These are phyloP conservation scores for Nicator chloris DNA, from an alignment of 2,113 vertebrate genomes.

Conservation along the genomic window DNA sequence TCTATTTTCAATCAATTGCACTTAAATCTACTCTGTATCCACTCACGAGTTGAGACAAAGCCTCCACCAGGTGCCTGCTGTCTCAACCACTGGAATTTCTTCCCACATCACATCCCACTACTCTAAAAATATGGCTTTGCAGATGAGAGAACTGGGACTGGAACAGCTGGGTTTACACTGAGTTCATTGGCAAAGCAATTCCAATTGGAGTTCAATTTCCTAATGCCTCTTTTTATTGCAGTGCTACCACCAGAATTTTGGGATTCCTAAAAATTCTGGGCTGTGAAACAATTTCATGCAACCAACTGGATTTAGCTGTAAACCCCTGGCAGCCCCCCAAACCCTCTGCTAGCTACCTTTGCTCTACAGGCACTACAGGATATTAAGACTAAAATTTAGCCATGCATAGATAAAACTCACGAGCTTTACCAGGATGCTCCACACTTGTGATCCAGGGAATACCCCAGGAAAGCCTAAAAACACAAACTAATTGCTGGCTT, in stretches of 20 bases:
- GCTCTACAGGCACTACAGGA: slow-evolving; percentile 70
- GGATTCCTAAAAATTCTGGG: neutral
- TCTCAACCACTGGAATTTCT: neutral
- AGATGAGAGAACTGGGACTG: neutral
- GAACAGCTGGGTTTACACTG: neutral
- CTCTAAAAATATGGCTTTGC: slow-evolving; percentile 66
- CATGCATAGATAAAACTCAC: slow-evolving; percentile 72
- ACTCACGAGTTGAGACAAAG: slow-evolving; percentile 6
- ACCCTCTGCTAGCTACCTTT: slow-evolving; percentile 54
- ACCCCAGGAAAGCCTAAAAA: slow-evolving; percentile 42
- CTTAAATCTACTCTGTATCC: slow-evolving; percentile 65
- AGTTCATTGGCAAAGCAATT: neutral
- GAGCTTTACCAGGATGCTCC: slow-evolving; percentile 50
- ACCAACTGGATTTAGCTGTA: too few relatives aligned
- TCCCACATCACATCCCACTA: neutral
- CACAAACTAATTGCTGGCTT: slow-evolving; percentile 61
- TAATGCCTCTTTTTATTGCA: slow-evolving; percentile 9
- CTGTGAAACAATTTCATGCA: neutral
- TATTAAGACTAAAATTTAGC: slow-evolving; percentile 65
- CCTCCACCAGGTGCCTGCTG: neutral
- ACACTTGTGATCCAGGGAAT: slow-evolving; percentile 1
- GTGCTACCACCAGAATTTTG: neutral
- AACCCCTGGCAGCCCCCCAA: slow-evolving; percentile 14
- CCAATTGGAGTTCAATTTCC: neutral
- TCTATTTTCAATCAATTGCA: slow-evolving; percentile 79